phyloP scores from a whole-genome alignment of 2,113 vertebrate species.

The Plectropomus leopardus region DNA sequence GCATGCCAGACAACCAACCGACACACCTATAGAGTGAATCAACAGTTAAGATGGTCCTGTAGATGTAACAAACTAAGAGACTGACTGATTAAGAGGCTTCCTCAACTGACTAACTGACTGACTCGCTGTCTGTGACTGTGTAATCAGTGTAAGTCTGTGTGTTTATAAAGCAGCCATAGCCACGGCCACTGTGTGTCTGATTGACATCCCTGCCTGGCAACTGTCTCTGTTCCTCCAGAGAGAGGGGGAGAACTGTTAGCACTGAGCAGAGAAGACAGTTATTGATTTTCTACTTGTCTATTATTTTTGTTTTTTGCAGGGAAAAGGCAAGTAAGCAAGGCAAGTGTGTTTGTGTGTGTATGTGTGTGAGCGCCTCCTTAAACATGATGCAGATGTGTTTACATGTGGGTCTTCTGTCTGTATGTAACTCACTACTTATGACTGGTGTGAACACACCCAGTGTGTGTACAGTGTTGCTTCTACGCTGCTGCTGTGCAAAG shows the following conservation, averaged over 20 bases:
- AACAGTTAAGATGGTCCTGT: not conserved
- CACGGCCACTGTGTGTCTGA: constrained; percentile 54
- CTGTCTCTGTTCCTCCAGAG: constrained; percentile 61
- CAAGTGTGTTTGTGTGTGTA: constrained; percentile 30
- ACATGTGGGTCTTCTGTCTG: constrained; percentile 37
- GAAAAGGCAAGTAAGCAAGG: constrained; percentile 52
- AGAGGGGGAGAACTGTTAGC: constrained; percentile 66
- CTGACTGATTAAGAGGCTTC: constrained; percentile 23
- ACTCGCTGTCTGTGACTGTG: constrained; percentile 47
- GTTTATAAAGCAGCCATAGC: constrained; percentile 62
- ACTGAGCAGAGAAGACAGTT: constrained; percentile 70
- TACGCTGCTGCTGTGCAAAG: constrained; percentile 34
- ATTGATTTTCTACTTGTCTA: constrained; percentile 80
- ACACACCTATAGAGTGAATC: constrained; percentile 25
- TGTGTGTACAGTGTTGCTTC: constrained; percentile 37
- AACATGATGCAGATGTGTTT: constrained; percentile 40
- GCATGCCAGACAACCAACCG: not conserved
- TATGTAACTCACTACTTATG: constrained; percentile 57
- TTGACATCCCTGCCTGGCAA: constrained; percentile 74
- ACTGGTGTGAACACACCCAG: constrained; percentile 28
- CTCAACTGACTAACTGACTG: constrained; percentile 52
- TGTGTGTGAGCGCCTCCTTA: not conserved
- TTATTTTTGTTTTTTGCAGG: constrained; percentile 80
- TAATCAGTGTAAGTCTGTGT: constrained; percentile 67
- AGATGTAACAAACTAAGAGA: constrained; percentile 13